Conservation (phyloP, 2,113 vertebrate genomes). For the Pelmatolapia mariae region DNA sequence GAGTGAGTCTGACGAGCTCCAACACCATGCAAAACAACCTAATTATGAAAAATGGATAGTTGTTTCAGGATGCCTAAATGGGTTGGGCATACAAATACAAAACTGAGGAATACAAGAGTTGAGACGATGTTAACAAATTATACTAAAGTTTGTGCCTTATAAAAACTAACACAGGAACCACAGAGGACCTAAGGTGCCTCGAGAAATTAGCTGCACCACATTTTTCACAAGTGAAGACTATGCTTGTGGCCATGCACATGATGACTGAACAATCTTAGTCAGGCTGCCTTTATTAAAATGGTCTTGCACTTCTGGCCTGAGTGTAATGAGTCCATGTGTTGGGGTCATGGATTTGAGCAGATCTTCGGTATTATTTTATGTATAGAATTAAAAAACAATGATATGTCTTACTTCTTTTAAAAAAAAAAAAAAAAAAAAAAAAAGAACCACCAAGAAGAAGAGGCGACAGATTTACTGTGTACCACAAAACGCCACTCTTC, state of each 20-base stretch:
- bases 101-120: background rate
- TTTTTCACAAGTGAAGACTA: accelerated
- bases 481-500: background rate
- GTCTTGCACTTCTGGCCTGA: background rate
- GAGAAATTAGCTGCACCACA: background rate
- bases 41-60: background rate
- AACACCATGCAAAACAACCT: background rate
- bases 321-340: background rate
- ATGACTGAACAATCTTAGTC: background rate
- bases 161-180: background rate
- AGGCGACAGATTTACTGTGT: background rate
- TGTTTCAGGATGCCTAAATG: background rate
- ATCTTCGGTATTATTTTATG: accelerated
- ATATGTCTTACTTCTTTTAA: background rate
- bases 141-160: background rate
- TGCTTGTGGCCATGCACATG: background rate
- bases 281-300: background rate
- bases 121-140: background rate
- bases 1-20: accelerated
- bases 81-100: background rate
- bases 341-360: background rate
- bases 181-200: background rate
- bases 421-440: background rate
- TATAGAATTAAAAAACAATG: background rate
- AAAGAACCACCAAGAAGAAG: accelerated